Conservation (phyloP, 2,797 vertebrate genomes). For the Ptychobarbus kaznakovi region DNA sequence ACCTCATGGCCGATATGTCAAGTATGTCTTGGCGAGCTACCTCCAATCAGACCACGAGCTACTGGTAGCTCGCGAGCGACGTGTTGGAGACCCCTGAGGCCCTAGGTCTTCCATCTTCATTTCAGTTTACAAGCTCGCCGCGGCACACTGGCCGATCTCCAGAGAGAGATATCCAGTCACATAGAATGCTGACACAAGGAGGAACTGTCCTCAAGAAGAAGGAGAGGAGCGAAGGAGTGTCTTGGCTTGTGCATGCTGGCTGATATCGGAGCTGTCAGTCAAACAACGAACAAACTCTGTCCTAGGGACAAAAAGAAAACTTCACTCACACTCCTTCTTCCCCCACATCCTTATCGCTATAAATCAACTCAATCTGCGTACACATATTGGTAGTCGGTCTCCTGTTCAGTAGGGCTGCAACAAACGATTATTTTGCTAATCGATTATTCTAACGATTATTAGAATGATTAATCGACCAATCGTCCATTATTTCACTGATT, state of each 20-base stretch:
- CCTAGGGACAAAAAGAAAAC: conserved; percentile 48
- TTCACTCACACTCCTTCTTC: conserved; percentile 31
- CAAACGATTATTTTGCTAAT: too few relatives aligned
- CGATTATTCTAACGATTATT: too few relatives aligned
- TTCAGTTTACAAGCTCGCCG: conserved; percentile 27
- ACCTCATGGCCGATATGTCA: too few relatives aligned
- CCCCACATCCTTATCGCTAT: conserved; percentile 8
- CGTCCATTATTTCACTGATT: too few relatives aligned
- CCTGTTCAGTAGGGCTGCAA: neutral
- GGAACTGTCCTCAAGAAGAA: conserved; percentile 50
- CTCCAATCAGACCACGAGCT: too few relatives aligned
- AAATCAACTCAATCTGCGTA: conserved; percentile 15
- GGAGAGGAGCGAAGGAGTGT: conserved; percentile 28
- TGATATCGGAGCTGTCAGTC: conserved; percentile 56
- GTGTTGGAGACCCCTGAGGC: too few relatives aligned
- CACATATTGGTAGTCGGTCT: neutral
- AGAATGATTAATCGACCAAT: too few relatives aligned
- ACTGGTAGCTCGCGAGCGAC: too few relatives aligned
- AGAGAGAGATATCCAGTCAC: conserved; percentile 45
- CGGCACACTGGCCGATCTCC: conserved; percentile 53
- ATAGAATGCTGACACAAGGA: conserved; percentile 59
- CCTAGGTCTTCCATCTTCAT: conserved; percentile 55
- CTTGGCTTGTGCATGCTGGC: conserved; percentile 24
- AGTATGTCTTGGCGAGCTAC: too few relatives aligned
- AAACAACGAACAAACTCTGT: conserved; percentile 45